phyloP scores from a whole-genome alignment of 2,113 vertebrate species.

The Neodon shergylaensis region DNA sequence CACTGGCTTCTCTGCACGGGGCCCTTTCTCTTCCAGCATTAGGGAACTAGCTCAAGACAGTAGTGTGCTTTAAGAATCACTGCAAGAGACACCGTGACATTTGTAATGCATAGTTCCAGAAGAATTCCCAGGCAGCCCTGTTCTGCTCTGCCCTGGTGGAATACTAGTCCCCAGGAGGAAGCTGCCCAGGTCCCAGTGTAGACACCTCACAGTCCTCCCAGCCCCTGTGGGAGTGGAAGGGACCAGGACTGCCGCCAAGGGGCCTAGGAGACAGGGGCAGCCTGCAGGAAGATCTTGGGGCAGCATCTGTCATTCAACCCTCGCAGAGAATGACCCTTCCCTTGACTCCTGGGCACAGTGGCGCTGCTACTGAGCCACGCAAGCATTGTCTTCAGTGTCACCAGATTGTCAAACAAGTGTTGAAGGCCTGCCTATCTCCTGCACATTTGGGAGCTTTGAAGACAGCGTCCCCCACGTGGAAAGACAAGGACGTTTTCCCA shows the following conservation, averaged over 20 bases:
- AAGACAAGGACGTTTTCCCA: not conserved
- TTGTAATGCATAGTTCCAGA: not conserved
- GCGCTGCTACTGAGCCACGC: not conserved
- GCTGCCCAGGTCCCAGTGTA: not conserved
- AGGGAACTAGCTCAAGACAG: not conserved
- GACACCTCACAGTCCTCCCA: not conserved
- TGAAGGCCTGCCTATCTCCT: not conserved
- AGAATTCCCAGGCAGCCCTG: not conserved
- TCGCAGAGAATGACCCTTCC: not conserved
- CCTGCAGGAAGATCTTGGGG: not conserved
- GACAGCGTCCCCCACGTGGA: rapidly evolving
- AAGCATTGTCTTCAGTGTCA: rapidly evolving
- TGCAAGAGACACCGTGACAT: not conserved
- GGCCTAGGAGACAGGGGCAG: not conserved
- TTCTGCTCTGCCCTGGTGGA: not conserved
- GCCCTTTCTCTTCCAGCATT: not conserved
- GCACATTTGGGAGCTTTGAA: not conserved
- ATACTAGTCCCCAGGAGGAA: not conserved
- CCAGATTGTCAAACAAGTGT: not conserved
- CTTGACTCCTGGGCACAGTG: not conserved
- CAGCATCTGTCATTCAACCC: not conserved
- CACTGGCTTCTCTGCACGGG: not conserved
- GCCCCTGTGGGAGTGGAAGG: not conserved
- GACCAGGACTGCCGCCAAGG: not conserved
- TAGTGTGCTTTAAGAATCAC: not conserved